Conservation (phyloP, 2,888 invertebrate species). For the Suillia variegata region DNA sequence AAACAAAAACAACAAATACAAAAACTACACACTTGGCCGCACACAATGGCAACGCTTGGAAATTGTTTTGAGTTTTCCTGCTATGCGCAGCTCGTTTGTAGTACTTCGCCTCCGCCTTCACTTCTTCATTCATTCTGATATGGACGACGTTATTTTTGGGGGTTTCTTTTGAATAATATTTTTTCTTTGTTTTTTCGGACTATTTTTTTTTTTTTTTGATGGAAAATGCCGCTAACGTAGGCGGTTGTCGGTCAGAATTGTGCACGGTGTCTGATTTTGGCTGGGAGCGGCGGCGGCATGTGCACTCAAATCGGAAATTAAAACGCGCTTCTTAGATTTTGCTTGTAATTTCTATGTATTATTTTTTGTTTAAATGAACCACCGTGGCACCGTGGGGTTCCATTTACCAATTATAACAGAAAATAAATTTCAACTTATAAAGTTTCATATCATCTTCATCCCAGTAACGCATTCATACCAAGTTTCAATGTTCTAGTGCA, state of each 20-base stretch:
- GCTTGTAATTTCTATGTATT: too few relatives aligned
- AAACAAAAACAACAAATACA: too few relatives aligned
- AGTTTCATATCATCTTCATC: too few relatives aligned
- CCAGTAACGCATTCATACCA: too few relatives aligned
- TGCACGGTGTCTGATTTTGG: not conserved
- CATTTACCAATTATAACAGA: too few relatives aligned
- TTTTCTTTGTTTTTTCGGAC: conserved; percentile 6
- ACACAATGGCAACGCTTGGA: conserved; percentile 20
- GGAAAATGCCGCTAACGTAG: not conserved
- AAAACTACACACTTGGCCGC: conserved; percentile 24
- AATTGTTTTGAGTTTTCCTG: conserved; percentile 9
- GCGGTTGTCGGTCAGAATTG: conserved; percentile 8
- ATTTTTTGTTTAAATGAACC: too few relatives aligned
- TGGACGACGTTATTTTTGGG: not conserved
- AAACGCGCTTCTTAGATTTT: not conserved
- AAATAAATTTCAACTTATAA: too few relatives aligned
- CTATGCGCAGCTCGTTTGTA: not conserved
- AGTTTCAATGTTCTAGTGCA: too few relatives aligned
- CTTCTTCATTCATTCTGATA: not conserved
- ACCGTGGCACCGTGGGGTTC: too few relatives aligned
- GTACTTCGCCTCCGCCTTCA: not conserved
- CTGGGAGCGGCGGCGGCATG: conserved; percentile 13
- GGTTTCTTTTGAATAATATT: conserved; percentile 1
- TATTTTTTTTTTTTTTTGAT: too few relatives aligned
- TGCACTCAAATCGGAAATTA: not conserved